These are phyloP conservation scores for Julus scanicus DNA, from an alignment of 2,888 invertebrate genomes.

Conservation along the genomic window DNA sequence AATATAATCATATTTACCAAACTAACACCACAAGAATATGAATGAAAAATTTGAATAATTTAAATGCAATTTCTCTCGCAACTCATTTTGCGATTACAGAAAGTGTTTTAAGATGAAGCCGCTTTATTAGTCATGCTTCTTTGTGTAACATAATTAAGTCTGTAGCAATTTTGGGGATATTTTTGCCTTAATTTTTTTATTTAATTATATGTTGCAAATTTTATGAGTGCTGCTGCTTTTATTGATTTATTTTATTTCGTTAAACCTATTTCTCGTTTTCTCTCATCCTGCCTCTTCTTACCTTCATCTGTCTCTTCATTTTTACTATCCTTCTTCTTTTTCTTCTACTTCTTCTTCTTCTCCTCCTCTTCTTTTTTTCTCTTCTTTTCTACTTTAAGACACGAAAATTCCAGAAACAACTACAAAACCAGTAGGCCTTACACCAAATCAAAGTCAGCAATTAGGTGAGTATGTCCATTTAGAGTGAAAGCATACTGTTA, in stretches of 20 bases:
- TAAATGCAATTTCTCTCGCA: background rate
- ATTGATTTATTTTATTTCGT: background rate
- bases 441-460: constrained; percentile 49
- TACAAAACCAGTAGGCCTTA: constrained; percentile 47
- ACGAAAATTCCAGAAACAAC: constrained; percentile 51
- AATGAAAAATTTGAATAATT: background rate
- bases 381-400: constrained; percentile 53
- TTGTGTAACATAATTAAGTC: background rate
- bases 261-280: constrained; percentile 28
- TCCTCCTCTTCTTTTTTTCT: constrained; percentile 50
- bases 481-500: constrained; percentile 1
- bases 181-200: background rate
- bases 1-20: background rate
- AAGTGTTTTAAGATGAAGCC: too few species aligned
- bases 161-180: background rate
- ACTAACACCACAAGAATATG: background rate
- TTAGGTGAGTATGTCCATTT: constrained; percentile 47
- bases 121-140: background rate
- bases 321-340: constrained; percentile 65
- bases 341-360: constrained; percentile 65
- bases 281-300: constrained; percentile 58
- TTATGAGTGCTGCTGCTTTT: background rate
- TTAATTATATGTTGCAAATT: background rate
- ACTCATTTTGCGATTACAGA: too few species aligned
- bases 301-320: constrained; percentile 58